A percentile compares a stretch with the other conserved stretches of the same genome.
Evolutionary conservation across 2,113 vertebrate genomes (phyloP).

Genomic region (Corythornis vintsioides): DNA sequence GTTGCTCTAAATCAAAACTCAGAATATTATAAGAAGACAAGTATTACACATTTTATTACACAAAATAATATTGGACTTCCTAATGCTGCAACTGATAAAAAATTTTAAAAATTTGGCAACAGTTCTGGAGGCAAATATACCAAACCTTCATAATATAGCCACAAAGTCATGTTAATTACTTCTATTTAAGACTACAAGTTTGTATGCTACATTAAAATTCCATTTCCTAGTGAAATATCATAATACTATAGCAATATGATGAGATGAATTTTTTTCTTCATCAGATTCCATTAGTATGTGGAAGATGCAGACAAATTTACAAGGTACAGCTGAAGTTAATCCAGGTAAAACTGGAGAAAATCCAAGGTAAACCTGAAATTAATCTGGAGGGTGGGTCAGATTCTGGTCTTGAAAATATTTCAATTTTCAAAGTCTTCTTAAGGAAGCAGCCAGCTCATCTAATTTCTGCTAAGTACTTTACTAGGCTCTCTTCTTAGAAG

Average conservation of each 20-base stretch:
- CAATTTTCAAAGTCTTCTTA: not conserved
- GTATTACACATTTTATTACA: no score
- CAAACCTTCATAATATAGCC: not conserved
- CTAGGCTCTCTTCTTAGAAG: not conserved
- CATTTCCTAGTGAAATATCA: not conserved
- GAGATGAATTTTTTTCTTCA: not conserved
- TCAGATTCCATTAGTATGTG: not conserved
- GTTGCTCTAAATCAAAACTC: not conserved
- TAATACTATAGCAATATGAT: not conserved
- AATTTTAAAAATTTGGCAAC: not conserved
- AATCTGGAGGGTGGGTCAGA: not conserved
- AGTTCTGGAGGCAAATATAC: not conserved
- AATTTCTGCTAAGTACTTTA: not conserved
- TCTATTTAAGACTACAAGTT: not conserved
- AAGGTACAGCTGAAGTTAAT: not conserved
- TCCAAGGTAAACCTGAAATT: not conserved
- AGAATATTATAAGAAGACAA: not conserved
- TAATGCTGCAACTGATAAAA: not conserved
- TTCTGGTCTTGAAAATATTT: not conserved
- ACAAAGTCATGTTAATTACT: not conserved
- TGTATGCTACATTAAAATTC: not conserved
- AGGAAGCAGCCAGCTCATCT: not conserved
- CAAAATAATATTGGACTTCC: not conserved
- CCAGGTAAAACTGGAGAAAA: not conserved
- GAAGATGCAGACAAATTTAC: not conserved